Conservation (phyloP, 2,113 vertebrate species). For the Pheucticus melanocephalus region DNA sequence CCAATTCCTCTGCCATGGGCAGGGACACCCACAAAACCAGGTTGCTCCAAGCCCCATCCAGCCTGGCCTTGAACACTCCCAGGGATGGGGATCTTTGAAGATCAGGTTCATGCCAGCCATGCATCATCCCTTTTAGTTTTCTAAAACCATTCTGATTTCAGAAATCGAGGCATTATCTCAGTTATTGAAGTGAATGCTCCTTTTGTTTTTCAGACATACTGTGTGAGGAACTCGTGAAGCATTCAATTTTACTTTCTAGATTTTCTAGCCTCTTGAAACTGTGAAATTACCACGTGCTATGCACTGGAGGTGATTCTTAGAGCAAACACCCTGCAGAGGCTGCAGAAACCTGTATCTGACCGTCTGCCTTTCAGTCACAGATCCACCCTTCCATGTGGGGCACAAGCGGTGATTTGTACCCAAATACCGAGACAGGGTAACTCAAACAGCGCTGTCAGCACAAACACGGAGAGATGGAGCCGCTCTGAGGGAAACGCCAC, state of each 20-base stretch:
- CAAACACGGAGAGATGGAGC: neutral
- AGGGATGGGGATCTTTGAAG: neutral
- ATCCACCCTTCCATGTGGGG: fast-evolving
- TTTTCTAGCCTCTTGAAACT: neutral
- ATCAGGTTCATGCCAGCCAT: neutral
- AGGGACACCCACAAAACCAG: neutral
- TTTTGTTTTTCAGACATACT: neutral
- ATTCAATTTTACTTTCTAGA: neutral
- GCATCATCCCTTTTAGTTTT: neutral
- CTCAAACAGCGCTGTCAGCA: neutral
- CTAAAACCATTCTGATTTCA: neutral
- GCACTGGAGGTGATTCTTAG: neutral
- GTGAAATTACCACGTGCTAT: neutral
- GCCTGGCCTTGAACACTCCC: neutral
- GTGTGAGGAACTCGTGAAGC: neutral
- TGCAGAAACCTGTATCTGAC: neutral
- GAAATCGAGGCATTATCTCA: neutral
- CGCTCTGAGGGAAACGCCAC: neutral
- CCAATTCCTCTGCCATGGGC: neutral
- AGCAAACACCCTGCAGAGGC: neutral
- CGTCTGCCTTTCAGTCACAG: neutral
- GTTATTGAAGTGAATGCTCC: neutral
- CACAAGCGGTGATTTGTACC: neutral
- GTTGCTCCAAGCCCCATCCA: neutral
- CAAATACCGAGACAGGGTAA: neutral